These are phyloP conservation scores for Seladonia tumulorum DNA, from an alignment of 2,888 invertebrate genomes.

Conservation along the genomic window DNA sequence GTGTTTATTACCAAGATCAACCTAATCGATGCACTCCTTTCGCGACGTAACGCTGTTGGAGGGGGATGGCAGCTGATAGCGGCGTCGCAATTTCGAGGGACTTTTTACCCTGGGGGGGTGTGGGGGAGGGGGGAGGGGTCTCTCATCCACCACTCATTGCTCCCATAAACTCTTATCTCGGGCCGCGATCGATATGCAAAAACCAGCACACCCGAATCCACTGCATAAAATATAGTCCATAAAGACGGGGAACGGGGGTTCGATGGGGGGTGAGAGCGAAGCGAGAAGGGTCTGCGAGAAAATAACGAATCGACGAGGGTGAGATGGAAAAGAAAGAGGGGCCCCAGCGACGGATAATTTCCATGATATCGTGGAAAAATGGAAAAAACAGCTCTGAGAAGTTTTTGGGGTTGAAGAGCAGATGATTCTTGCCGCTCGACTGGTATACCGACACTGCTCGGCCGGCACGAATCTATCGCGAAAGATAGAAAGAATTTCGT, in stretches of 20 bases:
- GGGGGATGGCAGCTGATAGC: neutral
- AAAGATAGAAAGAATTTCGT: conserved; percentile 16
- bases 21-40: conserved; percentile 43
- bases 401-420: neutral
- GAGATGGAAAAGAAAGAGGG: neutral
- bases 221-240: conserved; percentile 6
- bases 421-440: neutral
- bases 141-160: neutral
- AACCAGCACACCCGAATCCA: conserved; percentile 1
- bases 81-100: conserved; percentile 2
- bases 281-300: conserved; percentile 22
- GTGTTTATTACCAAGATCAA: conserved; percentile 32
- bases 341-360: conserved; percentile 28
- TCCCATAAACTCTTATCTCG: conserved; percentile 37
- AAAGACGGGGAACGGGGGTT: neutral
- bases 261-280: neutral
- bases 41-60: conserved; percentile 20
- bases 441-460: neutral
- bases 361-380: conserved; percentile 20
- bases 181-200: conserved; percentile 27
- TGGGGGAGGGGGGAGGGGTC: neutral
- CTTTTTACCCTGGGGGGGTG: no score
- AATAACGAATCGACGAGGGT: conserved; percentile 22
- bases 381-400: neutral
- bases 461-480: neutral